Evolutionary conservation across 2,113 vertebrate genomes (phyloP), one percentile per base, ranked within the genome.

Genomic region (Semnopithecus entellus): DNA sequence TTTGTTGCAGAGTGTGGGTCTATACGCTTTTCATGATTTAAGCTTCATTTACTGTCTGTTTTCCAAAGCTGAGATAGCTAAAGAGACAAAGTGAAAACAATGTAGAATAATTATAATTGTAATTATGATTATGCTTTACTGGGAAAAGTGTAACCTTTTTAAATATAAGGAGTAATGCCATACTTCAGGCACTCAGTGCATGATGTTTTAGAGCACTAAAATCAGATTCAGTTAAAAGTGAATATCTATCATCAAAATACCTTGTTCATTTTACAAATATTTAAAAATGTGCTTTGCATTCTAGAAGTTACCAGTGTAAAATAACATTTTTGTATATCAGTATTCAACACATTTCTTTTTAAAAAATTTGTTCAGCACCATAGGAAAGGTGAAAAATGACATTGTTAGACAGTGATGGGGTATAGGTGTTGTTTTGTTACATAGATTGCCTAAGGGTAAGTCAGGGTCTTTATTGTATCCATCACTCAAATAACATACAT

Each of bases 271-370:
- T 73, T 87, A 76, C 25, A 85, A 6, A 59, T 40, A 17, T 76
- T 90, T 97, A 52, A 43, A 95, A 92, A 61, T 48, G 52, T 75
- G 48, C 78, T 93, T 87, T 93, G 48, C 61, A 70, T 84, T 76
- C 40, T 87, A 57, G 50, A 76, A 23, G 59, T 94, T 87, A 35
- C 55, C 6, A 11, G 13, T 5, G 3, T 91, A 50, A 81, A 92
- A 64, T 75, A 79, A 61, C 48, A 38, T 86, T 81, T 85, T 52
- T 13, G 20, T 48, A 32, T 87, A 30, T 70, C 55, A 11, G 20
- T 40, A 27, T 92, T 93, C 35, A 52, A 0, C 12, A 18, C 75
- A 43, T 43, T 93, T 95, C 70, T 72, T 70, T 70, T 20, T 70
- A 13, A 64, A 64, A 13, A 30, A 27, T 64, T 13, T 64, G 61